phyloP scores from a whole-genome alignment of 2,797 vertebrate species.

The Harpagifer antarcticus region DNA sequence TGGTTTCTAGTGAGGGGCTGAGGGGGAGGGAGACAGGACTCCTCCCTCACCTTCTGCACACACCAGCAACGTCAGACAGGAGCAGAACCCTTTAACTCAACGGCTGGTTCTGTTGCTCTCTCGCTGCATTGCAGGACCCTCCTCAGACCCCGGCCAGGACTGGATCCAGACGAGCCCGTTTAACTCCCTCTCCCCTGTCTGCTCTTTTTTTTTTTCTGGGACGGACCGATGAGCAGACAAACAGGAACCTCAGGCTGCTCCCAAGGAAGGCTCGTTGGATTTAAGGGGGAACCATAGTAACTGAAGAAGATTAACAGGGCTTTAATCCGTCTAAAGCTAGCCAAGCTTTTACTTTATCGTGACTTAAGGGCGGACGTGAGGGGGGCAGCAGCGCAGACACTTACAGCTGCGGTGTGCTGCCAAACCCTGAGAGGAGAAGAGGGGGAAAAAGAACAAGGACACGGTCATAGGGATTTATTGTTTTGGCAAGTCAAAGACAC shows the following conservation, averaged over 20 bases:
- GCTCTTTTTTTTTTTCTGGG: constrained; percentile 72
- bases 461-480: constrained; percentile 74
- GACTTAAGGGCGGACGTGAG: constrained; percentile 68
- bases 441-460: constrained; percentile 83
- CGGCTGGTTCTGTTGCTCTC: constrained; percentile 82
- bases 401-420: constrained; percentile 84
- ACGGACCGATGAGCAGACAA: constrained; percentile 75
- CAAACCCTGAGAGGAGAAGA: constrained; percentile 86
- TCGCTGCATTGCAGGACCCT: constrained; percentile 86
- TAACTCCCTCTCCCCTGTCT: constrained; percentile 78
- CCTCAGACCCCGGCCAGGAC: constrained; percentile 85
- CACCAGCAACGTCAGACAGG: constrained; percentile 85
- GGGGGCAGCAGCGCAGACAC: constrained; percentile 83
- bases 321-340: constrained; percentile 67
- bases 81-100: constrained; percentile 83
- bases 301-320: constrained; percentile 56
- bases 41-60: constrained; percentile 82
- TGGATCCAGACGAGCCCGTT: constrained; percentile 86
- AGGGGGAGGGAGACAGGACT: constrained; percentile 80
- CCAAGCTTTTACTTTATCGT: constrained; percentile 70
- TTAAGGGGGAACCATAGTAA: constrained; percentile 71
- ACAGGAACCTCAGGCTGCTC: constrained; percentile 82
- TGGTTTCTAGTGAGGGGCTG: constrained; percentile 85
- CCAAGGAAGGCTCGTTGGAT: constrained; percentile 83
- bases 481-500: constrained; percentile 75